These are phyloP conservation scores for Volucella zonaria DNA, from an alignment of 2,888 invertebrate species.

Conservation along the genomic window DNA sequence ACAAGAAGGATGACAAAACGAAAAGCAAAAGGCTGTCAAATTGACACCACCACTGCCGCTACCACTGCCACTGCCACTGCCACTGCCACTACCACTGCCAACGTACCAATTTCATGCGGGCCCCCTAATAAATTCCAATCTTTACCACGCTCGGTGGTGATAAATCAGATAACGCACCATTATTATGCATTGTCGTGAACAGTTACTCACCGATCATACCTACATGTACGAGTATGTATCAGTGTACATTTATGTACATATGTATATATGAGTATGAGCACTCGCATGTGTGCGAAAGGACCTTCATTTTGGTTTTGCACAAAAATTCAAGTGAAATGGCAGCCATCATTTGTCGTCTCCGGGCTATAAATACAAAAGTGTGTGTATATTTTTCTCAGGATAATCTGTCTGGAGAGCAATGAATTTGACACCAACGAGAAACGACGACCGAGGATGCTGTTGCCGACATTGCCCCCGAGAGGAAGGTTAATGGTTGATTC, in stretches of 20 bases:
- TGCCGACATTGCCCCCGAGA: slow-evolving; percentile 25
- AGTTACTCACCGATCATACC: slow-evolving; percentile 62
- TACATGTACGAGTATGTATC: background rate
- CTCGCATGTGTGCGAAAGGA: background rate
- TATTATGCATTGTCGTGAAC: slow-evolving; percentile 69
- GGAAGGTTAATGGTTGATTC: slow-evolving; percentile 61
- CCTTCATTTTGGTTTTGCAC: slow-evolving; percentile 4
- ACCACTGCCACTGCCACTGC: too few relatives aligned
- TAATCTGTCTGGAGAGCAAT: slow-evolving; percentile 67
- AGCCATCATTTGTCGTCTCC: slow-evolving; percentile 50
- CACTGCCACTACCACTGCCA: too few relatives aligned
- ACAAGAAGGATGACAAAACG: too few relatives aligned
- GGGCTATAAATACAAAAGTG: slow-evolving; percentile 60
- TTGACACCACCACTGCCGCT: too few relatives aligned
- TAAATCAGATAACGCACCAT: slow-evolving; percentile 70
- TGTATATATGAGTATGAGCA: too few relatives aligned
- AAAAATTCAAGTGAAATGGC: slow-evolving; percentile 12
- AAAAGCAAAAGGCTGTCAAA: too few relatives aligned
- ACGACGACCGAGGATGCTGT: slow-evolving; percentile 13
- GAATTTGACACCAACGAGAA: slow-evolving; percentile 57
- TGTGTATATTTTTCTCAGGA: slow-evolving; percentile 46
- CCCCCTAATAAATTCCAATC: slow-evolving; percentile 65
- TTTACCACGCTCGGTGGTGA: slow-evolving; percentile 56
- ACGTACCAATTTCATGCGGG: slow-evolving; percentile 29
- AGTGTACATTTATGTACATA: too few relatives aligned